Percentiles rank a stretch among this genome's conserved stretches.
phyloP scores from a whole-genome alignment of 2,113 vertebrate genomes.

The Antennarius striatus region DNA sequence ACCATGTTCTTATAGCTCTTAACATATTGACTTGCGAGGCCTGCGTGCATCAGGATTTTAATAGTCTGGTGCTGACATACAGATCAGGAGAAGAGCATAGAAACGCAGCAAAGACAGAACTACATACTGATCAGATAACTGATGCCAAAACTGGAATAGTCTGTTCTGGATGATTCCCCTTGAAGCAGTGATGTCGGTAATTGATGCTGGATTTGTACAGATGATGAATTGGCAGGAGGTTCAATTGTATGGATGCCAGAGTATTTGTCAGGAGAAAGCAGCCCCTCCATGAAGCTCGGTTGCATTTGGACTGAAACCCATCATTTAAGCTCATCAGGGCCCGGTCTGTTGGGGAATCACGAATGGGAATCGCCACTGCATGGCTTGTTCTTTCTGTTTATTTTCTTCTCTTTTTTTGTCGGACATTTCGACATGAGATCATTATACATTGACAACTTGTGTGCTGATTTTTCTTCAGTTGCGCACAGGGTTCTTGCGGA shows the following conservation, averaged over 20 bases:
- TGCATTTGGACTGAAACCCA: conserved; percentile 48
- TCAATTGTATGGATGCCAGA: conserved; percentile 60
- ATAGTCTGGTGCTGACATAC: conserved; percentile 67
- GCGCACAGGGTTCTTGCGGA: conserved; percentile 23
- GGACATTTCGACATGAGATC: conserved; percentile 59
- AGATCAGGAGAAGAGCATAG: conserved; percentile 27
- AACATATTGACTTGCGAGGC: conserved; percentile 59
- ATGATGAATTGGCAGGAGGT: conserved; percentile 69
- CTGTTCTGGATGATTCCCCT: conserved; percentile 60
- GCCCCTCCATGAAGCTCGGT: conserved; percentile 50
- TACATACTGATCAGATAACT: conserved; percentile 21
- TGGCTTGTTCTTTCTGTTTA: neutral
- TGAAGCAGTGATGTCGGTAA: conserved; percentile 63
- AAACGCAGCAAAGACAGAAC: conserved; percentile 18
- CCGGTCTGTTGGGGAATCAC: conserved; percentile 31
- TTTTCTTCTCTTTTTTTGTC: conserved; percentile 40
- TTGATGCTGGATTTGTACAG: conserved; percentile 71
- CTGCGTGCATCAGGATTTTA: conserved; percentile 47
- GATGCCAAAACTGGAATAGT: conserved; percentile 38
- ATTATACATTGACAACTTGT: conserved; percentile 14
- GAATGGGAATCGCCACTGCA: conserved; percentile 28
- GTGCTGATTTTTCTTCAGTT: conserved; percentile 43
- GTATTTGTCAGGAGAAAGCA: conserved; percentile 69
- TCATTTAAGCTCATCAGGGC: conserved; percentile 37
- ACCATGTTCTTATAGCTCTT: conserved; percentile 53